Base-by-base conservation (phyloP, 1,140 invertebrate species). In the roundworm (Caenorhabditis elegans) region DNA sequence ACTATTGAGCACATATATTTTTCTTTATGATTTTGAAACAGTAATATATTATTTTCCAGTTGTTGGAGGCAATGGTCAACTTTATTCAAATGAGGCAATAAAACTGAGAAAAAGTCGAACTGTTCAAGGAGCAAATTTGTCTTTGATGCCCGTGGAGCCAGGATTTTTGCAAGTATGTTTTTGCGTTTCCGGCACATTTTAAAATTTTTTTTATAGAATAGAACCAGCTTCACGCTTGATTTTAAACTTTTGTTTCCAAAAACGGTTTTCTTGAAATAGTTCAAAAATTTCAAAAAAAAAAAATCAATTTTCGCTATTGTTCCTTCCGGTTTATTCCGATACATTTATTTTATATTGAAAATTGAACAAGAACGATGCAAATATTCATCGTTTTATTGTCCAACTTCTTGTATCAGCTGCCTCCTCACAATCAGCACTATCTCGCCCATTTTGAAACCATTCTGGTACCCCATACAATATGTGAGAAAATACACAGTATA, bases 121-220 rank as follows among this genome's bases (percentile, higher is more conserved):
- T 90, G 93, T 19, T 90, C 93, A 78, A 93, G 86, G 94, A 39
- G 93, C 91, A 5, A 93, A 93, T 83, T 95, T 95, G 26, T 93
- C 93, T 76, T 97, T 96, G 87, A 92, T 94, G 19, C 95, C 96
- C 0, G 93, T 93, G 47, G 95, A 96, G 91, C 93, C 95, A 86
- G 96, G 96, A 78, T 95, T 96, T 93, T 95, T 98, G 91, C 95
- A 95, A 92, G 93, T 94, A 90, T 86, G 86, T 36, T 43, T 43
- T 39, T 17, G n/a, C n/a, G n/a, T 43, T 43, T 43, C 39, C 39
- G 5, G 15, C 39, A 8, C 39, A 43, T 43, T 43, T 43, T n/a
- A n/a, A n/a, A n/a, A n/a, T n/a, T n/a, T n/a, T n/a, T n/a, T n/a
- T n/a, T n/a, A n/a, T n/a, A n/a, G n/a, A n/a, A n/a, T n/a, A n/a